These are phyloP conservation scores for Proteles cristata DNA, from an alignment of 2,113 vertebrate species.

Conservation along the genomic window DNA sequence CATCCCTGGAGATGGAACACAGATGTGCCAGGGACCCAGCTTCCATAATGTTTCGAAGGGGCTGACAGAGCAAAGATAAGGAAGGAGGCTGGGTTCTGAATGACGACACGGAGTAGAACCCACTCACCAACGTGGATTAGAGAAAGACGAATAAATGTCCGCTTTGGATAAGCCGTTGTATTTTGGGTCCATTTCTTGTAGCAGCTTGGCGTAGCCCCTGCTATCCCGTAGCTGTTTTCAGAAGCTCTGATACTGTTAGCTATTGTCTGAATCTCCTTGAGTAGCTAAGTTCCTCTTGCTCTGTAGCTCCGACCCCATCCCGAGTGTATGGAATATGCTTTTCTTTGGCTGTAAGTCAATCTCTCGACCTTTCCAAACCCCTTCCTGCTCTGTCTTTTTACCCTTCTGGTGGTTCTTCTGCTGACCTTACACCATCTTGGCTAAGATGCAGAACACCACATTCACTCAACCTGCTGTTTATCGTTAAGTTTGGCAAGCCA, in stretches of 20 bases:
- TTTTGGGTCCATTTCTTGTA: background rate
- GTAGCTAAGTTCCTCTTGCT: background rate
- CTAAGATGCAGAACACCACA: background rate
- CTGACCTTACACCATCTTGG: background rate
- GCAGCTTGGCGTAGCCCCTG: background rate
- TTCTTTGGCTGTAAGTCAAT: background rate
- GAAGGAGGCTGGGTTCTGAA: conserved; percentile 3
- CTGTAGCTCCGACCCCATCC: background rate
- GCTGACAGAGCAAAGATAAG: background rate
- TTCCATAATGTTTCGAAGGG: background rate
- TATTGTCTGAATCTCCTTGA: background rate
- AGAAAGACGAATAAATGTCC: background rate
- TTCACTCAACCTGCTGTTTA: background rate
- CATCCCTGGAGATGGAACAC: background rate
- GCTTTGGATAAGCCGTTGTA: background rate
- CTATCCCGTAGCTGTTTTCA: background rate
- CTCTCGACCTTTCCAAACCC: background rate
- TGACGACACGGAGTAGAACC: background rate
- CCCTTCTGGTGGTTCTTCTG: background rate
- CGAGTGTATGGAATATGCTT: background rate
- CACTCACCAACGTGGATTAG: background rate
- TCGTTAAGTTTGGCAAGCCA: background rate
- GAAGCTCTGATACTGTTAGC: background rate
- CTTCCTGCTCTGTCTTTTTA: conserved; percentile 18
- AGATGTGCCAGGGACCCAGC: background rate